A percentile compares a stretch with the other conserved stretches of the same genome.
Conservation (phyloP, 2,888 invertebrate genomes). For the Pristionchus maxplancki region DNA sequence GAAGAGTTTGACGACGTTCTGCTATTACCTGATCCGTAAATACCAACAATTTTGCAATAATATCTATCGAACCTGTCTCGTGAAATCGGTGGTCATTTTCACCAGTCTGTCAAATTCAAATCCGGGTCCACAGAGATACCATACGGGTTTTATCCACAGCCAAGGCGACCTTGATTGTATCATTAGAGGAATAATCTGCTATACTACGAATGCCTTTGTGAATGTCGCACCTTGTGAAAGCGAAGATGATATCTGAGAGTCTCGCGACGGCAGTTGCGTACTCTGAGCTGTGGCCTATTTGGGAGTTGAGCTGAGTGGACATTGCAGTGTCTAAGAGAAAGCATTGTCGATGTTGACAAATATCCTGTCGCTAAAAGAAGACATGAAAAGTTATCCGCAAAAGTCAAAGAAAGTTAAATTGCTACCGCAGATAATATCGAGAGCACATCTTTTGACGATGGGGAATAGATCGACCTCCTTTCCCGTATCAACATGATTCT, state of each 20-base stretch:
- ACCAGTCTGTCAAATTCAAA: conserved; percentile 49
- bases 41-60: background rate
- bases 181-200: too few species aligned
- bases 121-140: conserved; percentile 77
- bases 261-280: background rate
- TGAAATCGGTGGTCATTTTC: conserved; percentile 53
- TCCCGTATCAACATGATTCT: conserved; percentile 69
- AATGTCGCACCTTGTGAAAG: background rate
- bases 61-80: background rate
- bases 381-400: too few species aligned
- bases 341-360: too few species aligned
- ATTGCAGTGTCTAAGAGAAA: conserved; percentile 2
- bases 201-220: too few species aligned
- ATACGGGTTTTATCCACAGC: conserved; percentile 82
- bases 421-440: conserved; percentile 45
- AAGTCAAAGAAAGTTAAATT: too few species aligned
- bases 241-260: conserved; percentile 3
- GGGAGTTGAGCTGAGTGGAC: conserved; percentile 4
- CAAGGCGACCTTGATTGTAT: conserved; percentile 81
- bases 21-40: conserved; percentile 35
- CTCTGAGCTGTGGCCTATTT: background rate
- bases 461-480: conserved; percentile 55
- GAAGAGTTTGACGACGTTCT: conserved; percentile 53
- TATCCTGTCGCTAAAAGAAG: too few species aligned
- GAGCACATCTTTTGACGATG: conserved; percentile 35